Evolutionary conservation across 2,113 vertebrate genomes (phyloP).

Genomic region (Barnardius zonarius): DNA sequence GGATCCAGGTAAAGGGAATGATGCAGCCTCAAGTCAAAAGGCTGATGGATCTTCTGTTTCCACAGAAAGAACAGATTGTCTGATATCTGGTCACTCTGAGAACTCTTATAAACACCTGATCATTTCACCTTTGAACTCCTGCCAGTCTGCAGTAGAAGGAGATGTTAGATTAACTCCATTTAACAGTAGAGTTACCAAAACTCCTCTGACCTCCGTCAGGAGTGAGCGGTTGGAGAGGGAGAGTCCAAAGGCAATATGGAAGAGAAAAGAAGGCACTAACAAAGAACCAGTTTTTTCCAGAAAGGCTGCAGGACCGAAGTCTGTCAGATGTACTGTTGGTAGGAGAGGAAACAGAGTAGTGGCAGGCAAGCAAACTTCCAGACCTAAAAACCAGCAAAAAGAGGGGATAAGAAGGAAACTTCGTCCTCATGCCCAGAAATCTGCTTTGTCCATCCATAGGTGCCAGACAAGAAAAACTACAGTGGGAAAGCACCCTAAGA

Average conservation of each 20-base stretch:
- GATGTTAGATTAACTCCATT: constrained; percentile 46
- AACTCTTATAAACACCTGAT: constrained; percentile 50
- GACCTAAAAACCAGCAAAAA: constrained; percentile 59
- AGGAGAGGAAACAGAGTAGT: constrained; percentile 25
- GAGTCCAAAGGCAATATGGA: constrained; percentile 52
- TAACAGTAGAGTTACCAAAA: constrained; percentile 21
- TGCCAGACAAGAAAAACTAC: constrained; percentile 51
- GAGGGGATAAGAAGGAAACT: constrained; percentile 57
- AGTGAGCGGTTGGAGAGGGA: constrained; percentile 37
- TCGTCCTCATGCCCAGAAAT: constrained; percentile 31
- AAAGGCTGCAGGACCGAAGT: constrained; percentile 17
- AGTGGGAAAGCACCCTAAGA: constrained; percentile 55
- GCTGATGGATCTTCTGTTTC: constrained; percentile 34
- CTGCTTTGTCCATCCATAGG: constrained; percentile 29
- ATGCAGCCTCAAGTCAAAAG: constrained; percentile 45
- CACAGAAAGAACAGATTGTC: constrained; percentile 40
- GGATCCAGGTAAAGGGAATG: constrained; percentile 40
- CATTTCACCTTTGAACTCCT: constrained; percentile 55
- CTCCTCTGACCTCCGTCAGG: neutral
- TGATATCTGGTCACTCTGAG: constrained; percentile 11
- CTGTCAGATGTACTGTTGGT: constrained; percentile 6
- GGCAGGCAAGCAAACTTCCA: constrained; percentile 35
- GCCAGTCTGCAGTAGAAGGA: neutral
- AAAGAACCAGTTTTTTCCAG: constrained; percentile 28
- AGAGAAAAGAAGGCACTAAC: constrained; percentile 43